Evolutionary conservation across 2,797 vertebrate species (phyloP), one percentile per base, ranked within the genome.

Genomic region (Microchirus variegatus): DNA sequence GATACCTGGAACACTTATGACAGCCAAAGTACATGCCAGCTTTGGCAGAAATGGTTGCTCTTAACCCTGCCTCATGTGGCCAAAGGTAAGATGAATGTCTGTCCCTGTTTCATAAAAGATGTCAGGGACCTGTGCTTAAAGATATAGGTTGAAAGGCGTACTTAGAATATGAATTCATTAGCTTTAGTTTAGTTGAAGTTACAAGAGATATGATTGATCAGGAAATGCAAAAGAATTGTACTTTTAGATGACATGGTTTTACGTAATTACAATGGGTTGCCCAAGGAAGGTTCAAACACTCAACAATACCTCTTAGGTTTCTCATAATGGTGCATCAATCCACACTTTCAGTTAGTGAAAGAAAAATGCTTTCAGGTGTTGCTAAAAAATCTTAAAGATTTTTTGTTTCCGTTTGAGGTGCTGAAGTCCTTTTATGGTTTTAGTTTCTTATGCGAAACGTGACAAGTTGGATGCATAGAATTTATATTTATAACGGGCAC

Each of bases 31-130:
- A 15, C 9, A 41, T 38, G 41, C 3, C 18, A 55, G 22, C 11
- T n/a, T 12, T 36, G 9, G 1, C 17, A 53, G 3, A 11, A 52
- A 1, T 44, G 45, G 4, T 51, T 13, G 13, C 6, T 37, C 47
- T 87, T 88, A 90, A 82, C 82, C 82, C 81, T 87, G 85, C 71
- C 52, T 76, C 43, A 72, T 61, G 82, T 83, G 81, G 81, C 84
- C 74, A 60, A 86, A 89, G 92, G 92, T 91, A 92, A 92, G 90
- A 67, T 53, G 51, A 63, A 38, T 5, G 9, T 57, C 15, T 45
- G 50, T 22, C 10, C 2, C 26, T 54, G 41, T 49, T 16, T 8
- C 41, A 51, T 43, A 22, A 22, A 22, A 5, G 22, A 69, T 5
- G 60, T 54, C 52, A 57, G 48, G 65, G 59, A 73, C 78, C 88